Evolutionary conservation across 2,113 vertebrate species (phyloP), one percentile per base, ranked within the genome.

Genomic region (Sardina pilchardus): DNA sequence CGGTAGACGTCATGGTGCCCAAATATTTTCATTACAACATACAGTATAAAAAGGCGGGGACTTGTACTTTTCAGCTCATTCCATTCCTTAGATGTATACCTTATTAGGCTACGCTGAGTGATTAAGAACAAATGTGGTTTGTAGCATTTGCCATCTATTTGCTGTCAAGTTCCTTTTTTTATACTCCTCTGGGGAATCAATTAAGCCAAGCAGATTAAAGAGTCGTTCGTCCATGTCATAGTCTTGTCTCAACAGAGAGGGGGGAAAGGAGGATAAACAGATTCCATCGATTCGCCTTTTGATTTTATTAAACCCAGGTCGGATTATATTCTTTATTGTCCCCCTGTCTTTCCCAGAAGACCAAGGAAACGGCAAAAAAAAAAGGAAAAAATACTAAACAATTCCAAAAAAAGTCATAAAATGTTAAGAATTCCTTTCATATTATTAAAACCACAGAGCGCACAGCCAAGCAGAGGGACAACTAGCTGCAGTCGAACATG

Each of bases 241-340:
- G 87, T 92, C 81, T 24, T 81, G 86, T 83, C 50, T 42, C 85
- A 86, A 44, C 83, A 86, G 63, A 85, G 48, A 59, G 53, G 45
- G 82, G 82, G 12, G 75, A 75, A 53, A 87, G 17, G 42, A 78
- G 86, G 67, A 88, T 19, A 21, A 59, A 89, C 30, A 84, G 82
- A 91, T 89, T 88, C 48, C 48, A 44, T 81, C 88, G 88, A 90
- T 91, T 91, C 90, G 36, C 7, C 36, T 36, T 36, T 75, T 75
- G 14, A 36, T 78, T 78, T 89, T 89, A 90, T 88, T 89, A 92
- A 94, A 89, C 87, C 86, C 87, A 80, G 19, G 43, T 86, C 48
- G 88, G 92, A 93, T 93, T 93, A 93, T 50, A 48, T 84, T 83
- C 87, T 91, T 92, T 90, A 90, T 91, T 92, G 83, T 87, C 88